phyloP scores from a whole-genome alignment of 2,113 vertebrate species.

The Sclerurus mexicanus region DNA sequence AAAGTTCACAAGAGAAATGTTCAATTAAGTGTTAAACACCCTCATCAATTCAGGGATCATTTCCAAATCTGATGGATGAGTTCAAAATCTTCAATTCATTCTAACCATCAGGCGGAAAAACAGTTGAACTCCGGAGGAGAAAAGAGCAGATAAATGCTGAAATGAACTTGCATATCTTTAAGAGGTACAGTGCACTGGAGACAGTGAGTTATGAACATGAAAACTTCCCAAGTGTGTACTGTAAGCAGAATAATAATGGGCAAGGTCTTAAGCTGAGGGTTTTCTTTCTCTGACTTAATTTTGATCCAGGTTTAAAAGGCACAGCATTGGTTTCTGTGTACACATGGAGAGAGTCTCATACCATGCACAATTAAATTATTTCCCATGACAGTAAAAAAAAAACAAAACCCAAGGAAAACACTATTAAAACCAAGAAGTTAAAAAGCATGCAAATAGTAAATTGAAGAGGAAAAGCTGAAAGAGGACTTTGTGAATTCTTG shows the following conservation, averaged over 20 bases:
- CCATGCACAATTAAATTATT: not conserved
- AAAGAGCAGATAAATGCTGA: conserved; percentile 83
- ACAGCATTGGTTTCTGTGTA: not conserved
- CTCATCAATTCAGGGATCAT: conserved; percentile 90
- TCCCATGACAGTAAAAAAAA: not conserved
- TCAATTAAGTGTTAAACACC: conserved; percentile 93
- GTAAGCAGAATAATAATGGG: conserved; percentile 26
- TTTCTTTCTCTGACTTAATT: not conserved
- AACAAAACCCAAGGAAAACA: not conserved
- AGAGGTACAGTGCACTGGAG: conserved; percentile 8
- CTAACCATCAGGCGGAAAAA: conserved; percentile 87
- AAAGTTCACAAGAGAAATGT: conserved; percentile 83
- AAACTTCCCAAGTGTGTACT: conserved; percentile 45
- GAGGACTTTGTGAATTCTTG: not conserved
- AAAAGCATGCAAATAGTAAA: not conserved
- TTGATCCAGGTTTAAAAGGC: not conserved
- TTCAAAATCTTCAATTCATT: conserved; percentile 91
- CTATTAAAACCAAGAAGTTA: not conserved
- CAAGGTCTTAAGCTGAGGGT: not conserved
- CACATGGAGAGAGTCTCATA: not conserved
- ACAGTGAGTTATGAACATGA: conserved; percentile 65
- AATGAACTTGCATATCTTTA: conserved; percentile 70
- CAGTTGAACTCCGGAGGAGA: conserved; percentile 76
- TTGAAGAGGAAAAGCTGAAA: not conserved
- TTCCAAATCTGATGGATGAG: conserved; percentile 95